Conservation (phyloP, 2,113 vertebrate species). For the Neotragus pygmaeus region DNA sequence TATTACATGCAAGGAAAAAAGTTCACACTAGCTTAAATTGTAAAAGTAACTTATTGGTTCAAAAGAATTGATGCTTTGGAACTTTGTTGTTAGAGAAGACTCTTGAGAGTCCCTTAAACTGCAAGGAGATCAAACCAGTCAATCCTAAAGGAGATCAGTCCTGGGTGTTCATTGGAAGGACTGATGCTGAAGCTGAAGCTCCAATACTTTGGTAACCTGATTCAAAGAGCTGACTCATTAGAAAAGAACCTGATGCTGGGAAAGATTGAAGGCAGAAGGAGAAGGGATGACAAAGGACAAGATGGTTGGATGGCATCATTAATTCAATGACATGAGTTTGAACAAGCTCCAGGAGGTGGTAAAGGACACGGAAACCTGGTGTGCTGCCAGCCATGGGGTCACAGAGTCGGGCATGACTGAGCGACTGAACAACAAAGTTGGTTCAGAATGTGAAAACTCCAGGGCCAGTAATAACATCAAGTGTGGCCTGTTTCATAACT, state of each 20-base stretch:
- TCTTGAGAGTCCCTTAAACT: not conserved
- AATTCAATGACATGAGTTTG: not conserved
- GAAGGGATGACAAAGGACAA: not conserved
- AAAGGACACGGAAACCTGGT: not conserved
- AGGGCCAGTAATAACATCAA: not conserved
- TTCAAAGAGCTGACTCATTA: not conserved
- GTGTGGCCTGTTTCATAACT: not conserved
- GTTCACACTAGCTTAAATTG: not conserved
- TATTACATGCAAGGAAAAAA: not conserved
- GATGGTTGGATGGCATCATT: not conserved
- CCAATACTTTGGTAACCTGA: not conserved
- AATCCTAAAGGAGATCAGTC: not conserved
- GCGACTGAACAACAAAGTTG: not conserved
- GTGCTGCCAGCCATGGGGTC: not conserved
- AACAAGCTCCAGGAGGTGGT: not conserved
- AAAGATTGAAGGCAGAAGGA: not conserved
- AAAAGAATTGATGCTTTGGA: not conserved
- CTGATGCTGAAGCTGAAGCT: not conserved
- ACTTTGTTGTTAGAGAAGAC: not conserved
- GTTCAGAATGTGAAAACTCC: not conserved
- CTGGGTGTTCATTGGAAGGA: not conserved
- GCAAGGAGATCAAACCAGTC: not conserved
- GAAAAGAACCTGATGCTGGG: not conserved
- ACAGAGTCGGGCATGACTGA: not conserved
- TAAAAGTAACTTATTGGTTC: not conserved